A percentile compares a stretch with the other conserved stretches of the same genome.
Evolutionary conservation across 2,113 vertebrate species (phyloP).

Genomic region (Proterorhinus semilunaris): DNA sequence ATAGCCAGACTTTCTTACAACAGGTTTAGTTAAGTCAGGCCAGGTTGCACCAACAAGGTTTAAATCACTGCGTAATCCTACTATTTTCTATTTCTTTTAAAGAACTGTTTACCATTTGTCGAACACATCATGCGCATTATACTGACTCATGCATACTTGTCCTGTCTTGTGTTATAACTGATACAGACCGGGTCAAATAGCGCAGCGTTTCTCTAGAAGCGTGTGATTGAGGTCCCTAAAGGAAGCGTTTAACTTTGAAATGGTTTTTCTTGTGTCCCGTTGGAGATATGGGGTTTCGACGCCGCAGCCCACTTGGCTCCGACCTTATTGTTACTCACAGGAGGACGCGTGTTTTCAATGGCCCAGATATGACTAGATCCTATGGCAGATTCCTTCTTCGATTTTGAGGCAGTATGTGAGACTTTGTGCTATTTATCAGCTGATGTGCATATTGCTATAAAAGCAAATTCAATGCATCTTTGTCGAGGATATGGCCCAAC

Average conservation of each 20-base stretch:
- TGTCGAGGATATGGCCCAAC: not conserved
- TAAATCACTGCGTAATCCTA: no score
- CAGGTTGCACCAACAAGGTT: no score
- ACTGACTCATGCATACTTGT: not conserved
- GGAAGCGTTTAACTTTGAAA: slow-evolving; percentile 48
- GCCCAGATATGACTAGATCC: slow-evolving; percentile 60
- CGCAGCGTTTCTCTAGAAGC: slow-evolving; percentile 8
- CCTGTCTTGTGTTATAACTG: not conserved
- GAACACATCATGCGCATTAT: not conserved
- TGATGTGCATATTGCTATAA: slow-evolving; percentile 10
- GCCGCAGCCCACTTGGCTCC: slow-evolving; percentile 42
- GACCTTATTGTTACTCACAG: slow-evolving; percentile 45
- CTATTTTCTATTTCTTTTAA: no score
- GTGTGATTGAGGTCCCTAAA: slow-evolving; percentile 29
- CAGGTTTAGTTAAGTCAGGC: no score
- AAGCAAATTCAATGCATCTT: not conserved
- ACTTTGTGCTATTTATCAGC: slow-evolving; percentile 31
- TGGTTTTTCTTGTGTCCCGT: slow-evolving; percentile 41
- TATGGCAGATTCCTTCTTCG: slow-evolving; percentile 12
- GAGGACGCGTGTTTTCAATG: slow-evolving; percentile 66
- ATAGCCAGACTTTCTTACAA: no score
- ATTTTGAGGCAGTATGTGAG: slow-evolving; percentile 43
- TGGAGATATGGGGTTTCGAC: slow-evolving; percentile 57
- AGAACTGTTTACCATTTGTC: no score
- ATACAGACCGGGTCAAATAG: slow-evolving; percentile 48